Evolutionary conservation across 2,888 invertebrate species (phyloP), one percentile per base, ranked within the genome.

Genomic region (Hedya salicella): DNA sequence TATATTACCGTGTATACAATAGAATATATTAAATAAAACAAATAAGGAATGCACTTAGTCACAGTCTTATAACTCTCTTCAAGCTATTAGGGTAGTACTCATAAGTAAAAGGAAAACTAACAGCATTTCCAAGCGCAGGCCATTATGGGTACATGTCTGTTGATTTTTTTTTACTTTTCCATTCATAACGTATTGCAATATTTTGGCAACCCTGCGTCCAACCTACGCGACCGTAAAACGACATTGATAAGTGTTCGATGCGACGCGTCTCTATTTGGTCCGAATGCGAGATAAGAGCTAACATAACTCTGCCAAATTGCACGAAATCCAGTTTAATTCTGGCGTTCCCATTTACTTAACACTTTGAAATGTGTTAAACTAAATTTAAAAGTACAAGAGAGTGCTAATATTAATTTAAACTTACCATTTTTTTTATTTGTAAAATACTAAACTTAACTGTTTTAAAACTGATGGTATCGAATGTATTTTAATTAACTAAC

Each of bases 201-300:
- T 49, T 39, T 44, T 48, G 49, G 11, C 53, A 66, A n/a, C 66
- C 66, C 66, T 61, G 11, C 44, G 50, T 86, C 83, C 81, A 87
- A 82, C 80, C 78, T 78, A 74, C 76, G 78, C 79, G 76, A 82
- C 82, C 82, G 78, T 82, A 81, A 83, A 80, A 73, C 80, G 85
- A 86, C 87, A 77, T 83, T 86, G 86, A 86, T 85, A 85, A 85
- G 85, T 87, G 82, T 83, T 81, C 83, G 73, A 82, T 79, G 79
- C 79, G 81, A 82, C 83, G 82, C 79, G 77, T 85, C 83, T 83
- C 78, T 81, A 82, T 83, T 81, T 75, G 77, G 78, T 75, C 73
- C 73, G 73, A 83, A 79, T 77, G 70, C 73, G 74, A 84, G 85
- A 83, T 85, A 83, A 82, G 78, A 80, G 77, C 69, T 70, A 69